Evolutionary conservation across 64 coral and sea anemone species (phyloP), one percentile per base, ranked within the genome.

Genomic region (Cladopsammia gracilis): DNA sequence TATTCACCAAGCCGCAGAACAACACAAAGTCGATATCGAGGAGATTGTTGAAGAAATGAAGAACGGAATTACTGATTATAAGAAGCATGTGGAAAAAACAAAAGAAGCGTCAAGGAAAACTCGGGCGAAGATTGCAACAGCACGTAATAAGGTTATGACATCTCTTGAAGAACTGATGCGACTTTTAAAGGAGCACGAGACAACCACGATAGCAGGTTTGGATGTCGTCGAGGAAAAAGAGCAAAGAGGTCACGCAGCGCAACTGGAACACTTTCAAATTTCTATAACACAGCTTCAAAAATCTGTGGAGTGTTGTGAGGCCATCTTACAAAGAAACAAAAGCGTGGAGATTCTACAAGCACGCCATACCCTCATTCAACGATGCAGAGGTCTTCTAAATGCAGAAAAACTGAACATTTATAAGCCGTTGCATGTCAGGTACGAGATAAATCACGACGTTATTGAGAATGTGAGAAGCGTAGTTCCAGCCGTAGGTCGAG

Each of bases 171-270:
- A 25, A 47, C 19, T 90, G 13, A 80, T 90, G 7, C 74, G 78
- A 48, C 48, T 47, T 34, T 90, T 90, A 70, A 81, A 80, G 50
- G 65, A 71, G 22, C 88, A 90, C 54, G 89, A 91, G 44, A 50
- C 7, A 12, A 10, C n/a, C 42, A 44, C 57, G 49, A 75, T 71
- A 24, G 53, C 23, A 2, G 57, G 79, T 14, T 68, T 91, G 10
- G 89, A 91, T 82, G 79, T 82, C 7, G 52, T 91, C 57, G 48
- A 83, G 11, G 70, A 91, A 83, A 67, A 49, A 73, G 48, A 83
- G 9, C 18, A 73, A 43, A 47, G 75, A 43, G 65, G 80, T 23
- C 67, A 68, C 24, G 25, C 77, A 15, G 53, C 76, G 4, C 88
- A 90, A 56, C 12, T 65, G 48, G 78, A 81, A 62, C 43, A n/a